Evolutionary conservation across 2,888 invertebrate genomes (phyloP).

Genomic region (Eilema sororculum): DNA sequence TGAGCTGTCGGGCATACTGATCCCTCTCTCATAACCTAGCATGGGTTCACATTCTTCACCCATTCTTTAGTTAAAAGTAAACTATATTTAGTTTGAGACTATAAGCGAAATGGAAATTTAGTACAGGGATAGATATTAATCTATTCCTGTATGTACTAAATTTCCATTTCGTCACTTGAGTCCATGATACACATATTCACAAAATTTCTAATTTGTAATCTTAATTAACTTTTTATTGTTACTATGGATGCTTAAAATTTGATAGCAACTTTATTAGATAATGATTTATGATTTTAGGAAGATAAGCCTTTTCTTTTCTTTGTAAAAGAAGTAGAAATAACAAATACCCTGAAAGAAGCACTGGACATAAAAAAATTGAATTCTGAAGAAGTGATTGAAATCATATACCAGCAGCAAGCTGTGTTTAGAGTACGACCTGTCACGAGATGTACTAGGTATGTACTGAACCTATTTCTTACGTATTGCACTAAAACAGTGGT

Average conservation of each 20-base stretch:
- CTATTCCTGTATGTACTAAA: too few relatives aligned
- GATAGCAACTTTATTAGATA: not conserved
- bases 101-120: too few relatives aligned
- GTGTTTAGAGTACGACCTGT: constrained; percentile 97
- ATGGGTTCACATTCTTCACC: too few relatives aligned
- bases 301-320: constrained; percentile 94
- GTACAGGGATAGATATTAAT: too few relatives aligned
- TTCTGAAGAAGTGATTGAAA: constrained; percentile 95
- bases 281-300: constrained; percentile 86
- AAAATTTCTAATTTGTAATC: not conserved
- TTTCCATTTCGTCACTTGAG: not conserved
- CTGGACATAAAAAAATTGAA: constrained; percentile 89
- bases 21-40: not conserved
- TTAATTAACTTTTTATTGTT: too few relatives aligned
- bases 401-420: constrained; percentile 98
- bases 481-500: not conserved
- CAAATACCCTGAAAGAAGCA: constrained; percentile 90
- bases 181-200: not conserved
- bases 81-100: not conserved
- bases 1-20: too few relatives aligned
- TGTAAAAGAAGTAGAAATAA: constrained; percentile 95
- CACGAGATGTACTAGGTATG: constrained; percentile 95
- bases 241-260: not conserved
- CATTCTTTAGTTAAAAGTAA: not conserved
- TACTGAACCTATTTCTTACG: not conserved